phyloP scores from a whole-genome alignment of 2,888 invertebrate species.

The Tenthredo distinguenda region DNA sequence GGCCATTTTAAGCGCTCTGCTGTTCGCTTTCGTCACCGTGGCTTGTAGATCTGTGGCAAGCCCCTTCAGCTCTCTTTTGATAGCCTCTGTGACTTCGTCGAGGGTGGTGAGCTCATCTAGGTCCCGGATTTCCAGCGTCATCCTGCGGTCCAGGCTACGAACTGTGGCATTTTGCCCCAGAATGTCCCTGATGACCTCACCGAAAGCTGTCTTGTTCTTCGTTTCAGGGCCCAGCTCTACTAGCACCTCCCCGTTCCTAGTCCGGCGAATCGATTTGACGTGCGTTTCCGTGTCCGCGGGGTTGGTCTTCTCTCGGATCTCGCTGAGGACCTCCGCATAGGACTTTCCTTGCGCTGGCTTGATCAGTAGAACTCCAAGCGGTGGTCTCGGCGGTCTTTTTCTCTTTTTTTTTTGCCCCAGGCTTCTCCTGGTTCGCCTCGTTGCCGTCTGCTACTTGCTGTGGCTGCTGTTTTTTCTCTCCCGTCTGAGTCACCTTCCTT shows the following conservation, averaged over 20 bases:
- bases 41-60: not conserved
- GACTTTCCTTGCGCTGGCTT: constrained; percentile 27
- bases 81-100: not conserved
- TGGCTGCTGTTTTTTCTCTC: not conserved
- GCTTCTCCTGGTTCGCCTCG: not conserved
- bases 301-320: not conserved
- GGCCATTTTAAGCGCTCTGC: constrained; percentile 27
- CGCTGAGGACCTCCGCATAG: constrained; percentile 23
- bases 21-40: constrained; percentile 8
- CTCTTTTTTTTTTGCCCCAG: not conserved
- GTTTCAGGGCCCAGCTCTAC: constrained; percentile 28
- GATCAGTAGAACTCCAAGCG: not conserved
- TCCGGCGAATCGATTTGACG: constrained; percentile 24
- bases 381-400: not conserved
- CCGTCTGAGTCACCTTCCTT: no score
- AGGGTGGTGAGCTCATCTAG: constrained; percentile 14
- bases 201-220: constrained; percentile 27
- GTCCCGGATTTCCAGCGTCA: constrained; percentile 30
- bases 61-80: constrained; percentile 7
- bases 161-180: constrained; percentile 20
- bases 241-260: not conserved
- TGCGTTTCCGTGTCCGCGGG: constrained; percentile 14
- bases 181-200: not conserved
- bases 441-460: not conserved
- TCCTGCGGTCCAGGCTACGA: not conserved